phyloP scores from a whole-genome alignment of 2,888 invertebrate species.

The Lycophotia porphyrea region DNA sequence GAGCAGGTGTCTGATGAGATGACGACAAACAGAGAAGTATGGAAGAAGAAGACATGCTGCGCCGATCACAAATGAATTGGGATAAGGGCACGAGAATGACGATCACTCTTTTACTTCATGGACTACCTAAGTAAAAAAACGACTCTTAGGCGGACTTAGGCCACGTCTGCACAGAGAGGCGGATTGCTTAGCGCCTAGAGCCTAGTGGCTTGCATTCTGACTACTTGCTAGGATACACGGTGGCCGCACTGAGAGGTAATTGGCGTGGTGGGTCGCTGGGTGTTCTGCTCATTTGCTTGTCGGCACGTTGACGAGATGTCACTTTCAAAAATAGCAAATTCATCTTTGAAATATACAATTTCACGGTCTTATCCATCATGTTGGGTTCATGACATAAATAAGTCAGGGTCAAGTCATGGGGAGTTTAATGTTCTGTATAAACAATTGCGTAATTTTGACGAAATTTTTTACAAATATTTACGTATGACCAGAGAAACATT shows the following conservation, averaged over 20 bases:
- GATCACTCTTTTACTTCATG: too few relatives aligned
- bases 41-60: not conserved
- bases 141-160: too few relatives aligned
- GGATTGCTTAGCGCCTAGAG: not conserved
- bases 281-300: too few relatives aligned
- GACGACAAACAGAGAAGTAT: not conserved
- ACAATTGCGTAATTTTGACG: constrained; percentile 15
- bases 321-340: not conserved
- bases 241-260: not conserved
- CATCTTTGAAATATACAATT: too few relatives aligned
- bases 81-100: not conserved
- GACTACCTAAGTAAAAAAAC: too few relatives aligned
- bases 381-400: constrained; percentile 2
- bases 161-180: not conserved
- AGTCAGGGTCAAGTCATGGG: not conserved
- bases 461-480: constrained; percentile 23
- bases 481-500: constrained; percentile 21
- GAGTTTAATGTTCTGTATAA: not conserved
- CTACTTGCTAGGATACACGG: not conserved
- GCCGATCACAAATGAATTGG: not conserved
- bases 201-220: not conserved
- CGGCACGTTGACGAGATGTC: not conserved
- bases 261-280: too few relatives aligned
- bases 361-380: not conserved
- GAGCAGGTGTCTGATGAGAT: too few relatives aligned